phyloP scores from a whole-genome alignment of 2,113 vertebrate species.

The Erythrocercus mccallii region DNA sequence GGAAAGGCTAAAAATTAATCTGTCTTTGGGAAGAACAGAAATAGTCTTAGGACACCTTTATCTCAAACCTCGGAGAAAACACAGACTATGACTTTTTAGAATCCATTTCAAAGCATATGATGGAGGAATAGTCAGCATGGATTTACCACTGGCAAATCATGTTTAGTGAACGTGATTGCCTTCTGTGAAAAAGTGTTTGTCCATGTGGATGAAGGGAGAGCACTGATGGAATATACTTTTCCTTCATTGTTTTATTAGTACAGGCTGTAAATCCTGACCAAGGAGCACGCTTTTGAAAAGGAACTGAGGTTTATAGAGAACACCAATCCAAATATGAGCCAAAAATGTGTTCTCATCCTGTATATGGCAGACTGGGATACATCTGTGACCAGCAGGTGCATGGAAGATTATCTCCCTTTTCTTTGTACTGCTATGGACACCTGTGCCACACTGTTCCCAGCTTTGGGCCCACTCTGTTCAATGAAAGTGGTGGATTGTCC shows the following conservation, averaged over 20 bases:
- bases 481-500: neutral
- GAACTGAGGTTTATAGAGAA: neutral
- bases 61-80: neutral
- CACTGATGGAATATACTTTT: neutral
- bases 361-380: neutral
- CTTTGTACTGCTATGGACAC: accelerated
- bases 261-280: neutral
- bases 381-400: neutral
- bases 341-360: neutral
- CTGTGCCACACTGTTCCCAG: neutral
- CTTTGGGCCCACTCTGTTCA: neutral
- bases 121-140: neutral
- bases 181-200: neutral
- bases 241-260: neutral
- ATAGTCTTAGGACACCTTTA: neutral
- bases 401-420: neutral
- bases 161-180: neutral
- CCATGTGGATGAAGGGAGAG: neutral
- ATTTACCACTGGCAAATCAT: neutral
- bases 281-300: neutral
- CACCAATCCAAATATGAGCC: neutral
- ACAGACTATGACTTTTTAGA: neutral
- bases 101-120: neutral
- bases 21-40: neutral
- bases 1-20: neutral